phyloP scores from a whole-genome alignment of 2,888 invertebrate genomes.

The Rhingia rostrata region DNA sequence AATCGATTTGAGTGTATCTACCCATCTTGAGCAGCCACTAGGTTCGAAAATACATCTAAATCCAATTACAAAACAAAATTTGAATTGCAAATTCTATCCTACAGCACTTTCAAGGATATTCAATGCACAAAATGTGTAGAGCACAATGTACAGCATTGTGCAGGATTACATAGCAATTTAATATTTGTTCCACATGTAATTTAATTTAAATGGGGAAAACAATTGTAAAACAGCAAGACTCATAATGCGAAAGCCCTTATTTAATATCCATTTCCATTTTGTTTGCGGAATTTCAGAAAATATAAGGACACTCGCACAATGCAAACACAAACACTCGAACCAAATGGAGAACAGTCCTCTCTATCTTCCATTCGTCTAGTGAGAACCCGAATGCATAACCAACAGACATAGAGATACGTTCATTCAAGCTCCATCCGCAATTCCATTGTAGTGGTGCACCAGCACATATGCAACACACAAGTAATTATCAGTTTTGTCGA shows the following conservation, averaged over 20 bases:
- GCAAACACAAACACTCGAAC: slow-evolving; percentile 26
- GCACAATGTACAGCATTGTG: too few species aligned
- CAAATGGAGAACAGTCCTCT: not conserved
- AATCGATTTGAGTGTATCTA: too few species aligned
- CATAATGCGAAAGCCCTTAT: slow-evolving; percentile 30
- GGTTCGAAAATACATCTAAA: too few species aligned
- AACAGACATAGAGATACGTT: slow-evolving; percentile 13
- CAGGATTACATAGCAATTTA: not conserved
- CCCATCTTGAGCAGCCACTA: too few species aligned
- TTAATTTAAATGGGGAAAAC: slow-evolving; percentile 51
- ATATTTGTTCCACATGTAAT: slow-evolving; percentile 23
- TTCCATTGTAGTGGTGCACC: too few species aligned
- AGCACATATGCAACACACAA: slow-evolving; percentile 54
- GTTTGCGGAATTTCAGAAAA: slow-evolving; percentile 46
- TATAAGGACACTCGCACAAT: slow-evolving; percentile 39
- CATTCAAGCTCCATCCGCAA: not conserved
- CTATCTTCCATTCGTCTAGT: not conserved
- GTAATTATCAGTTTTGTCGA: slow-evolving; percentile 70
- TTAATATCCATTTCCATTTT: slow-evolving; percentile 60
- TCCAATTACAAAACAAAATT: too few species aligned
- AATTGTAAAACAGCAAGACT: slow-evolving; percentile 24
- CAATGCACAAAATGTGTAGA: not conserved
- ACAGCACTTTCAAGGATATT: not conserved
- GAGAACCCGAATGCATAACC: slow-evolving; percentile 34
- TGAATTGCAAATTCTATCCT: too few species aligned